Percentiles rank a stretch among this genome's conserved stretches.
Conservation (phyloP, 2,797 vertebrate species). For the Diglossa cyanea region DNA sequence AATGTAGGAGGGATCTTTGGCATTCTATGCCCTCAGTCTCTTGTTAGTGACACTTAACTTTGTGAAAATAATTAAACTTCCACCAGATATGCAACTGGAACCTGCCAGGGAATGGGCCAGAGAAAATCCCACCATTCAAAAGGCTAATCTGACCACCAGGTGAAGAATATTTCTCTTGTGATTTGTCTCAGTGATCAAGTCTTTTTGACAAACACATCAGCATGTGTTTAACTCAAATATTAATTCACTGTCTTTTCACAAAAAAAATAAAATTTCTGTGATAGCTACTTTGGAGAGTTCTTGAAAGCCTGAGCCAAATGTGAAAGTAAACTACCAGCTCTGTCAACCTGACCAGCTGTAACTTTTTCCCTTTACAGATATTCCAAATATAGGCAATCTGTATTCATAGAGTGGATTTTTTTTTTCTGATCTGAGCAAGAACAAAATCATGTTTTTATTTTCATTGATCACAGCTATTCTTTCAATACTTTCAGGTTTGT, state of each 20-base stretch:
- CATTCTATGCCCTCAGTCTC: not conserved
- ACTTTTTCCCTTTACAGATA: not conserved
- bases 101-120: not conserved
- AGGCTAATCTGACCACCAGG: not conserved
- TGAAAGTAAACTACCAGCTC: not conserved
- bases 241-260: not conserved
- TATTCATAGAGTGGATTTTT: not conserved
- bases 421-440: not conserved
- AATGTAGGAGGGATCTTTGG: not conserved
- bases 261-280: not conserved
- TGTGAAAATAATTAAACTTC: conserved; percentile 1
- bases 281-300: not conserved
- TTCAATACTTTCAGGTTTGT: not conserved
- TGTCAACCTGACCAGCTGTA: not conserved
- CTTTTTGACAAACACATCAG: not conserved
- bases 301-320: not conserved
- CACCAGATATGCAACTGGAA: not conserved
- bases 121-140: not conserved
- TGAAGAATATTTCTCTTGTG: not conserved
- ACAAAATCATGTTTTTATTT: not conserved
- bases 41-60: not conserved
- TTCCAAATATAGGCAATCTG: not conserved
- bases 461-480: not conserved
- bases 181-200: not conserved
- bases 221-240: not conserved